Evolutionary conservation across 2,888 invertebrate species (phyloP), one percentile per base, ranked within the genome.

Genomic region (Meliscaeva auricollis): DNA sequence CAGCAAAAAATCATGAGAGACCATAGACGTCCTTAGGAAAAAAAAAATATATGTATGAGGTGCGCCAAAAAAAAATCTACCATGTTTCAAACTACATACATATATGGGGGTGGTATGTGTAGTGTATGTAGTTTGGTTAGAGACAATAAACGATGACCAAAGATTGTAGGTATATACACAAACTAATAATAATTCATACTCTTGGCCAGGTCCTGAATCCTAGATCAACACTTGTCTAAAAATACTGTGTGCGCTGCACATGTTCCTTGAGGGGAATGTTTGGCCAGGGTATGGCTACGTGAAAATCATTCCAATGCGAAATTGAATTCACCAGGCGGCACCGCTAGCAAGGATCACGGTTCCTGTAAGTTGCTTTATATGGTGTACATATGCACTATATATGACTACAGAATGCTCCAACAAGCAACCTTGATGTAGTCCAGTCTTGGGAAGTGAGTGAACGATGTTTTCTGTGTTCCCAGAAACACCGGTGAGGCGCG

Each of bases 171-270:
- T 54, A 32, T 11, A 15, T 17, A 62, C 66, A 30, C n/a, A 66
- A 17, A 81, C 85, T 76, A 85, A 81, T 85, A 85, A 85, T 85
- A 85, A 85, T 85, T 85, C 85, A 81, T 81, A 85, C 81, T 73
- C 73, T 60, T 69, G 50, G 62, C 50, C 69, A 54, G 72, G 32
- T 46, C 62, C 46, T 68, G 79, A 56, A 85, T 85, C 56, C 81
- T 85, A 77, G 64, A 81, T 85, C 76, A 85, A 81, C 85, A 73
- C 81, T 76, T 85, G 38, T 46, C 46, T 30, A 26, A 44, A 68
- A 68, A 77, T 54, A 73, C 52, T 60, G 46, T 54, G 44, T 35
- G 68, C 69, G 44, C 66, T 50, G 46, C 20, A 69, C 62, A 81
- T 78, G 78, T 60, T 74, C 56, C 60, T 50, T n/a, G 64, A 32